Evolutionary conservation across 1,140 invertebrate species (phyloP).

Genomic region (Lamellibrachia luymesi): DNA sequence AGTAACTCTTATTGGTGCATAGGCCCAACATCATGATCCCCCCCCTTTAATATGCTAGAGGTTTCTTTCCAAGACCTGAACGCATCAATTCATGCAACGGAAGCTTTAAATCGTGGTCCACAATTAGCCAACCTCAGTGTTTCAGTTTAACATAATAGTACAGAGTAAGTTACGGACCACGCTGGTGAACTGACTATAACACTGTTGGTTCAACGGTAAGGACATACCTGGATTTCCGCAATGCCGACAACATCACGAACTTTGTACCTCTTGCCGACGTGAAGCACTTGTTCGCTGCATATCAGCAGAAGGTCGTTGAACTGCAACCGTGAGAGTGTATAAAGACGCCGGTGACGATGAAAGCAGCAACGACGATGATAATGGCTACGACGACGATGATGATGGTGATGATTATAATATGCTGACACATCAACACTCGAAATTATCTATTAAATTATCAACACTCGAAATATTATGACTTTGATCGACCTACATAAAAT

Average conservation of each 20-base stretch:
- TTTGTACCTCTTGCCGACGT: conserved; percentile 57
- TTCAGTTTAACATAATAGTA: not conserved
- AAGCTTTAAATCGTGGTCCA: too few relatives aligned
- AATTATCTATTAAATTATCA: too few relatives aligned
- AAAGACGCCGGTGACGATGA: not conserved
- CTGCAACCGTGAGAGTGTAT: conserved; percentile 46
- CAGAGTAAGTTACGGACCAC: too few relatives aligned
- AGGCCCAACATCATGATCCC: too few relatives aligned
- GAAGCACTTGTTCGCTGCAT: conserved; percentile 57
- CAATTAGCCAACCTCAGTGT: too few relatives aligned
- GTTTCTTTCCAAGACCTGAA: too few relatives aligned
- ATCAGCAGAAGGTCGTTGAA: conserved; percentile 66
- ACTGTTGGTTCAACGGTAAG: not conserved
- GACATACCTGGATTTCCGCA: conserved; percentile 58
- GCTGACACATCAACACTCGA: too few relatives aligned
- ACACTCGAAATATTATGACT: not conserved
- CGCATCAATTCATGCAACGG: too few relatives aligned
- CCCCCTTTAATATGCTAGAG: too few relatives aligned
- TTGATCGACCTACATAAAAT: not conserved
- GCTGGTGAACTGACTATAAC: not conserved
- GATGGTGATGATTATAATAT: not conserved
- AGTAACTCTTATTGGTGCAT: too few relatives aligned
- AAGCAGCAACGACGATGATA: not conserved
- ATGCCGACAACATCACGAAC: conserved; percentile 61
- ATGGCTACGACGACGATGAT: not conserved